Evolutionary conservation across 2,888 invertebrate genomes (phyloP).

Genomic region (Netelia virgata): DNA sequence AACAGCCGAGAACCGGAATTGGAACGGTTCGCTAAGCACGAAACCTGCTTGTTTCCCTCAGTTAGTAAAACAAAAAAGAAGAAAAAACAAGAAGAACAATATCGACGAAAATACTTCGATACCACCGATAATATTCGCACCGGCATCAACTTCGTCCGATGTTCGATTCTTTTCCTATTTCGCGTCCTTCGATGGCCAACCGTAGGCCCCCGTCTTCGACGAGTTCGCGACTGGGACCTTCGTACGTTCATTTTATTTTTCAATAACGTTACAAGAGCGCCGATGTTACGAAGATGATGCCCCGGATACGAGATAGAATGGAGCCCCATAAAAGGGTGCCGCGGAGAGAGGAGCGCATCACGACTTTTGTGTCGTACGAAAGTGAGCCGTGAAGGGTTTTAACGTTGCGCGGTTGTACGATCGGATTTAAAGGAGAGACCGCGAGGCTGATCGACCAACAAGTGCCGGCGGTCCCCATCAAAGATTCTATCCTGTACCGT

Average conservation of each 20-base stretch:
- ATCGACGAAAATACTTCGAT: too few species aligned
- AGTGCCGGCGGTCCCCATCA: slow-evolving; percentile 70
- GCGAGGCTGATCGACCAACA: slow-evolving; percentile 67
- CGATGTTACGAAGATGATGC: slow-evolving; percentile 25
- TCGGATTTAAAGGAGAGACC: slow-evolving; percentile 67
- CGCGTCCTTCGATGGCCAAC: neutral
- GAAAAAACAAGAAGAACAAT: too few species aligned
- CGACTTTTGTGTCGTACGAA: slow-evolving; percentile 53
- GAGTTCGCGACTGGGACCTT: slow-evolving; percentile 10
- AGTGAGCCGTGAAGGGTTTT: slow-evolving; percentile 62
- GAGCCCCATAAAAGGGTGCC: slow-evolving; percentile 46
- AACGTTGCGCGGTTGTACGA: slow-evolving; percentile 58
- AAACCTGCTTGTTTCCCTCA: too few species aligned
- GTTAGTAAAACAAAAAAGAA: too few species aligned
- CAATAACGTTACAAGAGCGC: slow-evolving; percentile 22
- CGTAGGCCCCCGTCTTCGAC: neutral
- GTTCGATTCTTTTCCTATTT: neutral
- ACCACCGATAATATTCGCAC: too few species aligned
- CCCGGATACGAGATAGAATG: slow-evolving; percentile 29
- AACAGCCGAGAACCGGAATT: neutral
- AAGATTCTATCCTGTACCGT: slow-evolving; percentile 56
- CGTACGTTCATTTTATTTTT: slow-evolving; percentile 23
- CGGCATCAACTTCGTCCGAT: neutral
- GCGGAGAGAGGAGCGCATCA: slow-evolving; percentile 36
- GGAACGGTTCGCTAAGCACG: neutral